Evolutionary conservation across 2,797 vertebrate genomes (phyloP).

Genomic region (Graptemys geographica): DNA sequence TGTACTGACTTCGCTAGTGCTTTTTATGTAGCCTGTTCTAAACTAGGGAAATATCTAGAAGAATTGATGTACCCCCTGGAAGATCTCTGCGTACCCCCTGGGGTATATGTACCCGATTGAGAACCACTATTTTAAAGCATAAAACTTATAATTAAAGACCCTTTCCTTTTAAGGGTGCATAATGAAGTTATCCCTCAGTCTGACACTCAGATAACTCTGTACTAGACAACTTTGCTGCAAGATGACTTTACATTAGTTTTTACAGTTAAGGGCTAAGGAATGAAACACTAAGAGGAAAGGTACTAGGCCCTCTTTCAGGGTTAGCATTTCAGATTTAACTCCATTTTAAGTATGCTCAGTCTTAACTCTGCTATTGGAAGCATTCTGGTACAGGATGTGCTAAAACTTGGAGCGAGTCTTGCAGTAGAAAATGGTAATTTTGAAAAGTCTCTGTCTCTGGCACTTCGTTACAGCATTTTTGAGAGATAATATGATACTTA

Average conservation of each 20-base stretch:
- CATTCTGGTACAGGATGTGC: neutral
- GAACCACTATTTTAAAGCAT: neutral
- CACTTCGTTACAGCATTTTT: neutral
- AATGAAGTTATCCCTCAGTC: neutral
- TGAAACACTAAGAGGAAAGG: neutral
- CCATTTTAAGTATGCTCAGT: neutral
- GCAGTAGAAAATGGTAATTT: neutral
- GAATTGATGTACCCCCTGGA: too few species aligned
- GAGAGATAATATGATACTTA: neutral
- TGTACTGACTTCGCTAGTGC: too few species aligned
- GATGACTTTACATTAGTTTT: neutral
- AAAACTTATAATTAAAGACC: neutral
- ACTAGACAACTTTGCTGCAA: too few species aligned
- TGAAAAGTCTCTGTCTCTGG: neutral
- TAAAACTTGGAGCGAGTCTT: neutral
- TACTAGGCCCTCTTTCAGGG: neutral
- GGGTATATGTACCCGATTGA: neutral
- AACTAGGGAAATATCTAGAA: too few species aligned
- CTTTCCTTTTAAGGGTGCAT: neutral
- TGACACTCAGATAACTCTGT: neutral
- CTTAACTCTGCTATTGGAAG: neutral
- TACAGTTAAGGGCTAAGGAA: neutral
- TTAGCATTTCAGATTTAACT: neutral
- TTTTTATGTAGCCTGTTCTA: too few species aligned
- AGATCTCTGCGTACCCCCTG: too few species aligned